These are phyloP conservation scores for Eurytoma californica DNA, from an alignment of 2,888 invertebrate genomes.

Conservation along the genomic window DNA sequence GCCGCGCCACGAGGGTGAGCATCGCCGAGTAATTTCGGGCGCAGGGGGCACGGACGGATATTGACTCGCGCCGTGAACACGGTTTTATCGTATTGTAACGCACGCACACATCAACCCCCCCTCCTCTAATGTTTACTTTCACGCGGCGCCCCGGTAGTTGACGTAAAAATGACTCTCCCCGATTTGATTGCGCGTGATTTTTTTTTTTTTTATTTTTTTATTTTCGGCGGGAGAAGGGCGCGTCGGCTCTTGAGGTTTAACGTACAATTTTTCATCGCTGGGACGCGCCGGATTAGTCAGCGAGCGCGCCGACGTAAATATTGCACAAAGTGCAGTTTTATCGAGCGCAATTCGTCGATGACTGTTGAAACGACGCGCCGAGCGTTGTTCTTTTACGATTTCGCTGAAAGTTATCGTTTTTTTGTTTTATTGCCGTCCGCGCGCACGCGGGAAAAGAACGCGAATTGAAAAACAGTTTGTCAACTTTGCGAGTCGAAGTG, in stretches of 20 bases:
- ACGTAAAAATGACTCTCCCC: constrained; percentile 50
- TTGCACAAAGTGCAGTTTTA: constrained; percentile 33
- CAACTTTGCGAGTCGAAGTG: too few relatives aligned
- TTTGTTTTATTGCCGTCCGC: background rate
- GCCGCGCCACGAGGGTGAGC: constrained; percentile 11
- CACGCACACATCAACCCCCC: background rate
- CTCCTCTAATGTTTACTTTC: constrained; percentile 48
- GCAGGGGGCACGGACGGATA: constrained; percentile 49
- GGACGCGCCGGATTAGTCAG: constrained; percentile 22
- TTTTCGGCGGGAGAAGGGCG: constrained; percentile 26
- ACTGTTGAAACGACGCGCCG: constrained; percentile 41
- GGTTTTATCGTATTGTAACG: constrained; percentile 52
- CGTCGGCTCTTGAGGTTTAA: constrained; percentile 48
- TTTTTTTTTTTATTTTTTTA: too few relatives aligned
- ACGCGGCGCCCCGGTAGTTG: constrained; percentile 34
- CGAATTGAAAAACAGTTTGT: too few relatives aligned
- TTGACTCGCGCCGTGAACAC: constrained; percentile 50
- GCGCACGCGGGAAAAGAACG: too few relatives aligned
- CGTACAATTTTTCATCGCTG: constrained; percentile 58
- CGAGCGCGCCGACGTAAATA: constrained; percentile 47
- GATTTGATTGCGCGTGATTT: constrained; percentile 49
- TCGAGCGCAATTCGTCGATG: constrained; percentile 25
- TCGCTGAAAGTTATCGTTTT: background rate
- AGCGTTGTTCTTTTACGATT: constrained; percentile 39
- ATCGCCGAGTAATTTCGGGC: background rate